Conservation (phyloP, 2,797 vertebrate species). For the Siniperca undulata region DNA sequence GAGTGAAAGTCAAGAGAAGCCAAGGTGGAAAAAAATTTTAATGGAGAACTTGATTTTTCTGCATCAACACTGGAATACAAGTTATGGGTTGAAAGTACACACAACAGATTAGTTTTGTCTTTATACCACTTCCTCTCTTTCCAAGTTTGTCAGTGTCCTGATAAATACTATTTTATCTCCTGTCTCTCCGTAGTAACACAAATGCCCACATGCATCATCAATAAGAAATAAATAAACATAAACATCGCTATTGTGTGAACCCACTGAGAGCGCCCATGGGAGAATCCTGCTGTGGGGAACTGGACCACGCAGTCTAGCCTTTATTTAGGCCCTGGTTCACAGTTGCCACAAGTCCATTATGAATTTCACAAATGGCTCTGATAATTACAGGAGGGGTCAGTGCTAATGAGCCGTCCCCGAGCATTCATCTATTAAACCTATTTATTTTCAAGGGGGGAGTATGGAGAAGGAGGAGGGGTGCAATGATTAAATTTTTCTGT, state of each 20-base stretch:
- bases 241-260: conserved; percentile 50
- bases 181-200: conserved; percentile 26
- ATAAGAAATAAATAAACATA: conserved; percentile 55
- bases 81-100: conserved; percentile 13
- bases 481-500: conserved; percentile 81
- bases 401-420: conserved; percentile 82
- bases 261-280: conserved; percentile 69
- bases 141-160: conserved; percentile 21
- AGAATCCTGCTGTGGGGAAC: conserved; percentile 67
- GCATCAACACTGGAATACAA: conserved; percentile 10
- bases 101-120: conserved; percentile 17
- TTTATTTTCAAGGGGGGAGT: conserved; percentile 80
- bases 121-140: conserved; percentile 9
- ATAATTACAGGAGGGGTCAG: conserved; percentile 87
- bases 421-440: conserved; percentile 86
- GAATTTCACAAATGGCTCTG: conserved; percentile 88
- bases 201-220: conserved; percentile 47
- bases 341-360: conserved; percentile 85
- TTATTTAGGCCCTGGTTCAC: conserved; percentile 81
- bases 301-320: conserved; percentile 79
- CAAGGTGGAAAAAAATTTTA: conserved; percentile 1
- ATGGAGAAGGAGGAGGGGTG: conserved; percentile 29
- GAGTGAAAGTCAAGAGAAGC: conserved; percentile 25
- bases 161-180: conserved; percentile 31
- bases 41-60: conserved; percentile 24